Evolutionary conservation across 2,797 vertebrate species (phyloP), one percentile per base, ranked within the genome.

Genomic region (Choloepus didactylus): DNA sequence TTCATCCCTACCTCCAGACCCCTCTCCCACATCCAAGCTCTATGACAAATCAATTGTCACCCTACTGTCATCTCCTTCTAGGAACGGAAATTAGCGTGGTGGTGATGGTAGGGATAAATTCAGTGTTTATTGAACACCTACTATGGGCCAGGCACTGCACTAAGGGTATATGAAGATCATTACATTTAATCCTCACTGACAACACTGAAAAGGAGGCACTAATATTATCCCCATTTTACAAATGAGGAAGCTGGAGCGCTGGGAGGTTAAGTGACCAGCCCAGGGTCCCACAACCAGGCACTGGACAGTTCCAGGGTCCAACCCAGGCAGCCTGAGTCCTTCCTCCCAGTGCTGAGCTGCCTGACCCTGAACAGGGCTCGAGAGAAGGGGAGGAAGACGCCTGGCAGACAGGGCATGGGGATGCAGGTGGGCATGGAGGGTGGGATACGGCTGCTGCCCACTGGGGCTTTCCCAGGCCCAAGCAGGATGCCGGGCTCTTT

Each of bases 371-470:
- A 76, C 6, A 8, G 12, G 14, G 15, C 35, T 56, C 16, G 25
- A 41, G 12, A 87, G 12, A 60, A 15, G 56, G 2, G 2, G 10
- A 41, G 46, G 44, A 64, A 70, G 44, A 80, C 2, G 54, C 2
- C 21, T 3, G 4, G 29, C 31, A 54, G 44, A 5, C 16, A 11
- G 18, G 75, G 29, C 10, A 7, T 10, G 38, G 31, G 56, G 27
- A 21, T 25, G 1, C 16, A 6, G 27, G 38, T 56, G 31, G 3
- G 16, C 25, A 9, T 0, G 16, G 38, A 79, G 5, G 49, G 21
- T 2, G 11, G 9, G 25, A 56, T 14, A 23, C 0, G 1, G 27
- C 9, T 27, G 11, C 1, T 35, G 56, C 23, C 64, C 51, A 4
- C 44, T 9, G 59, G 59, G 31, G 21, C 29, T 29, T 14, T 38